Base-by-base conservation (phyloP, 2,888 invertebrate genomes). In the Diarsia brunnea region DNA sequence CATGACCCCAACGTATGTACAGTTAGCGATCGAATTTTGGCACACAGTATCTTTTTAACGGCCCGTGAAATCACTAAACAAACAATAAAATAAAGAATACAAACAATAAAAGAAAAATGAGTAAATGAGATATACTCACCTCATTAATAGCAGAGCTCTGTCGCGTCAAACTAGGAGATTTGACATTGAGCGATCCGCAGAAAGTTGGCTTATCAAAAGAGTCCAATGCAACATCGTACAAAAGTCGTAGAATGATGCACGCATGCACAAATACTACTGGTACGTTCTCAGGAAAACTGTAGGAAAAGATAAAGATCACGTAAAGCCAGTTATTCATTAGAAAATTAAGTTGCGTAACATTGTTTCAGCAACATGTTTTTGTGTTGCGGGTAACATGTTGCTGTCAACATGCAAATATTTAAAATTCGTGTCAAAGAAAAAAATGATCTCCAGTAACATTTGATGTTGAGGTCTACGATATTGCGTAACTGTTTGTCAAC, bases 151-250 rank as follows among this genome's bases (percentile, higher is more conserved):
- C 97, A 21, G 96, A 96, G 81, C 96, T 96, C 90, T 98, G 97
- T 84, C 97, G 95, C 0, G 97, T 97, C 82, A 97, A 94, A 87
- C 97, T 97, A 0, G 97, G 97, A 0, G 98, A 97, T 89, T 97
- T 97, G 38, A 97, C 97, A 77, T 97, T 97, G 8, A 98, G 95
- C 45, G 98, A 97, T 21, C 97, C 98, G 67, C 97, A 97, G 84
- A 98, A 97, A 74, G 98, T 98, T 0, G 98, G 98, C 94, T 98
- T 98, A 92, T 99, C 99, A 94, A 99, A 99, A 64, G 98, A 98
- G 94, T 99, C 99, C 85, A 99, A 97, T 0, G 99, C 99, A 90
- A 99, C 98, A 94, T 99, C 99, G 92, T 99, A 99, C 24, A 99
- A 96, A 72, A 99, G 97, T 75, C 99, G 97, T 88, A 99, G 97